Evolutionary conservation across 37 sponge, comb jelly and placozoan genomes (phyloP).

Genomic region (Corticium candelabrum): DNA sequence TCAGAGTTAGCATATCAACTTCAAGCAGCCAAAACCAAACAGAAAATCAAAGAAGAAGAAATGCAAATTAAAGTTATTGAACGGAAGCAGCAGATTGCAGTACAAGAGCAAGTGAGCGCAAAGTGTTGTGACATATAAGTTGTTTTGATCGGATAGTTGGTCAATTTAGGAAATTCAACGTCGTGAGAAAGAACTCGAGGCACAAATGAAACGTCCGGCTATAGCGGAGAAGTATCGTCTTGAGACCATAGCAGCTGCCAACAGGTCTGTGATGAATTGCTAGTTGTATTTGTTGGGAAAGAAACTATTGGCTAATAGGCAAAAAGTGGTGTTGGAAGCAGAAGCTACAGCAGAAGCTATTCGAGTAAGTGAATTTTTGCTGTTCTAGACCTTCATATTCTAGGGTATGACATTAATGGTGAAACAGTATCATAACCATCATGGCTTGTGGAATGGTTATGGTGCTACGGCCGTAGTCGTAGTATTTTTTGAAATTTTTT

Average conservation of each 20-base stretch:
- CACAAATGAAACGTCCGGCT: constrained; percentile 29
- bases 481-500: no score
- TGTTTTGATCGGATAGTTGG: not conserved
- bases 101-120: constrained; percentile 18
- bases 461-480: no score
- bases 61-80: constrained; percentile 47
- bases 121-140: not conserved
- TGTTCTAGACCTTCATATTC: not conserved
- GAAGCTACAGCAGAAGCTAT: constrained; percentile 40
- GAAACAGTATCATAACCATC: no score
- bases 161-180: constrained; percentile 23
- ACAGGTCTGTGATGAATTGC: constrained; percentile 23
- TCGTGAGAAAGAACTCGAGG: constrained; percentile 30
- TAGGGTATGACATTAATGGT: no score
- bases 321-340: constrained; percentile 22
- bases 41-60: constrained; percentile 32
- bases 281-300: no score
- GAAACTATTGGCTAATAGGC: no score
- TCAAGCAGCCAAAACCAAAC: constrained; percentile 36
- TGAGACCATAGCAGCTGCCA: constrained; percentile 25
- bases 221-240: constrained; percentile 18
- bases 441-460: no score
- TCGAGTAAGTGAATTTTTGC: constrained; percentile 7
- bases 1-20: constrained; percentile 29
- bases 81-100: constrained; percentile 21